Conservation (phyloP, 2,113 vertebrate genomes). For the Melanerpes formicivorus region DNA sequence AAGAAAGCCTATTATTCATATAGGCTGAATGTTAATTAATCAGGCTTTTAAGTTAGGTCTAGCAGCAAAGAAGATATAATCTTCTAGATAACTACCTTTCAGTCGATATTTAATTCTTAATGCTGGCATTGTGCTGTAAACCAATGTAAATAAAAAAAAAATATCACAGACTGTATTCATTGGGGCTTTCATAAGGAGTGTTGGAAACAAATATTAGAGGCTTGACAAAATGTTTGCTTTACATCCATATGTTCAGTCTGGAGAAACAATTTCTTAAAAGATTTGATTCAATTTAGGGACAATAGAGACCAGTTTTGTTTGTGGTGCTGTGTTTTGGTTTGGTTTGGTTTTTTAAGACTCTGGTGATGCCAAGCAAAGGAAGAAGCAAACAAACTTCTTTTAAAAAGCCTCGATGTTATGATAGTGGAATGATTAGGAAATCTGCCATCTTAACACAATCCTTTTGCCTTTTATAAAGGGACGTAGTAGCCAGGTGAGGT, state of each 20-base stretch:
- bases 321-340: too few relatives aligned
- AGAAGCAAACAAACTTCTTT: not conserved
- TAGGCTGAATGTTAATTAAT: not conserved
- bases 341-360: not conserved
- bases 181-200: not conserved
- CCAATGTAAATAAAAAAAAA: not conserved
- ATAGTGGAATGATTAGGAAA: not conserved
- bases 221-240: not conserved
- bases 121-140: not conserved
- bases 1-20: not conserved
- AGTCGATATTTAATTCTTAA: not conserved
- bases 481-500: too few relatives aligned
- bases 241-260: not conserved
- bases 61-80: not conserved
- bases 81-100: not conserved
- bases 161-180: too few relatives aligned
- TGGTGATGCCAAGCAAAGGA: not conserved
- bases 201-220: not conserved
- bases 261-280: not conserved
- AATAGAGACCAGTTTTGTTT: not conserved
- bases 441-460: conserved; percentile 1
- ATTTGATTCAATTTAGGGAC: not conserved
- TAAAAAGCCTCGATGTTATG: not conserved
- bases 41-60: not conserved
- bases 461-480: not conserved